A percentile compares a stretch with the other conserved stretches of the same genome.
These are phyloP conservation scores for Rhinoptilus africanus DNA, from an alignment of 2,113 vertebrate species.

Conservation along the genomic window DNA sequence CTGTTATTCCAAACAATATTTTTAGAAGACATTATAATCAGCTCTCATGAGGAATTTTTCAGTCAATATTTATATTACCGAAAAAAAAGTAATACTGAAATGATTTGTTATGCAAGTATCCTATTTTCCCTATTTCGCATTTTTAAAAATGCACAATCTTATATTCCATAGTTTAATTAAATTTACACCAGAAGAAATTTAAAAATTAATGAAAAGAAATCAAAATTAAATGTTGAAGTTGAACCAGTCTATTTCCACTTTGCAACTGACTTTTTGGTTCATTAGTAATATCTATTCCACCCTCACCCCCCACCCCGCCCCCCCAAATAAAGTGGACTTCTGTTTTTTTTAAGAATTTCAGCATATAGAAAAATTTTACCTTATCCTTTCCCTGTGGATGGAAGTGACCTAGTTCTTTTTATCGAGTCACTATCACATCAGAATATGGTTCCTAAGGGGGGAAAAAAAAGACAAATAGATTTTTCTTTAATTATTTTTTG, in stretches of 20 bases:
- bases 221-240: not conserved
- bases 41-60: not conserved
- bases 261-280: not conserved
- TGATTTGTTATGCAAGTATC: not conserved
- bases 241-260: not conserved
- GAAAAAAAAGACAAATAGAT: not conserved
- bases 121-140: not conserved
- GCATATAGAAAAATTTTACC: not conserved
- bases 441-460: not conserved
- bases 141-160: not conserved
- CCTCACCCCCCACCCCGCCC: too few species aligned
- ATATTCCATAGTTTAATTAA: not conserved
- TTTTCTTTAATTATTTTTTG: not conserved
- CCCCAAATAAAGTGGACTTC: not conserved
- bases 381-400: not conserved
- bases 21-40: not conserved
- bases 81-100: not conserved
- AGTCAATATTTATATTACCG: not conserved
- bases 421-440: accelerated
- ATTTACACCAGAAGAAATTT: not conserved
- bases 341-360: not conserved
- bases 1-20: not conserved
- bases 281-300: accelerated
- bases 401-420: not conserved
- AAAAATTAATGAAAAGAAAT: not conserved